Evolutionary conservation across 2,888 invertebrate genomes (phyloP), one percentile per base, ranked within the genome.

Genomic region (Anodontia alba): DNA sequence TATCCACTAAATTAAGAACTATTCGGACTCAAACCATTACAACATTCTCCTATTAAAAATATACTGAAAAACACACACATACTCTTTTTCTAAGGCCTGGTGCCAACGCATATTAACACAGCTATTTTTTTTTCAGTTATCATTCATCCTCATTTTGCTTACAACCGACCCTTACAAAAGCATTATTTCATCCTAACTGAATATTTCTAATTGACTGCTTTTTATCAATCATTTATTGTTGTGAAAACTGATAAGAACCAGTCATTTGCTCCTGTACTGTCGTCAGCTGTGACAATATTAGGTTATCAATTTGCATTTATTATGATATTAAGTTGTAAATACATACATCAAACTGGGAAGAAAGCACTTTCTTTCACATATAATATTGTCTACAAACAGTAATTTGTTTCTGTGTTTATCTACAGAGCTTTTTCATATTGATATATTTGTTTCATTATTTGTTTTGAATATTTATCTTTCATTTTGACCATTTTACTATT

Each of bases 391-490:
- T 54, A 54, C 54, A 54, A 2, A 54, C 3, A 54, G 54, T 7
- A 26, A 54, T 54, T 26, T n/a, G n/a, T 54, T 54, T 23, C 54
- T 54, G 17, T 54, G 54, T 54, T 54, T 23, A 54, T 54, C 54
- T 23, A 23, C 23, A 26, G 54, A 54, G 23, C n/a, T 54, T 54
- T 54, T 54, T 23, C 23, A 26, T 23, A 26, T 54, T 54, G 54
- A 23, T 54, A 54, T 54, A 23, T 23, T 54, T 54, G 26, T 54
- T 12, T 23, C 23, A 23, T 12, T 46, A 7, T 2, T 54, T 54
- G 54, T 54, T 54, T 54, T 54, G 54, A 23, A 26, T 26, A 54
- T 54, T 54, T 12, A 54, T 54, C 54, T 54, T 12, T 54, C 54
- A 54, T 54, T 54, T 54, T 23, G 54, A 54, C 2, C 54, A 54